Evolutionary conservation across 2,797 vertebrate species (phyloP).

Genomic region (Urosaurus nigricauda): DNA sequence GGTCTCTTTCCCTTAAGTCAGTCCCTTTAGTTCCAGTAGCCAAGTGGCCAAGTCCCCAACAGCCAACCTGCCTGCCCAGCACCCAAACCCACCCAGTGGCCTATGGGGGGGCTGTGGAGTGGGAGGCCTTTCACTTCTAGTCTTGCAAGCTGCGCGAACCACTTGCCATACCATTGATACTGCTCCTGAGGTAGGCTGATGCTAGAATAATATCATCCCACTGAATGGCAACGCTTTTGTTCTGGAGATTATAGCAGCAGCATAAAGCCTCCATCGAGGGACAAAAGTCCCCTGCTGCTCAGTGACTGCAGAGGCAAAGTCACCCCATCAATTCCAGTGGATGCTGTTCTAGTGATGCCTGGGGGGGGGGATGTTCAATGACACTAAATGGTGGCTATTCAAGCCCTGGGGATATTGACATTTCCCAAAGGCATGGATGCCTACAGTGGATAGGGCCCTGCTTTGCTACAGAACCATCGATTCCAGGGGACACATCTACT

Average conservation of each 20-base stretch:
- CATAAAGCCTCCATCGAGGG: neutral
- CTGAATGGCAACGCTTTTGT: conserved; percentile 5
- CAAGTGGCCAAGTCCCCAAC: no score
- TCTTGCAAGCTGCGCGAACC: neutral
- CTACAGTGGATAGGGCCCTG: neutral
- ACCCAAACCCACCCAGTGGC: no score
- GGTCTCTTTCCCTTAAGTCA: neutral
- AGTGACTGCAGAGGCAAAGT: neutral
- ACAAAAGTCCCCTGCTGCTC: conserved; percentile 15
- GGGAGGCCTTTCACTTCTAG: neutral
- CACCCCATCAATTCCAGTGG: neutral
- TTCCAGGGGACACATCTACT: neutral
- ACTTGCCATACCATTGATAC: neutral
- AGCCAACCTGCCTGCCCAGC: no score
- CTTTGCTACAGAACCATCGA: neutral
- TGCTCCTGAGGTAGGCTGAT: neutral
- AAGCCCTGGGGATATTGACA: neutral
- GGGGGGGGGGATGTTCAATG: neutral
- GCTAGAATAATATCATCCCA: neutral
- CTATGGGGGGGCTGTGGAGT: neutral
- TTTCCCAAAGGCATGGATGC: neutral
- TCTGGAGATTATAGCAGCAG: neutral
- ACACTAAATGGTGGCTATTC: neutral
- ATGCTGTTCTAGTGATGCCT: neutral
- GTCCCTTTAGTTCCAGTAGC: neutral